Evolutionary conservation across 1,140 invertebrate genomes (phyloP).

Genomic region (Micrasema longulum): DNA sequence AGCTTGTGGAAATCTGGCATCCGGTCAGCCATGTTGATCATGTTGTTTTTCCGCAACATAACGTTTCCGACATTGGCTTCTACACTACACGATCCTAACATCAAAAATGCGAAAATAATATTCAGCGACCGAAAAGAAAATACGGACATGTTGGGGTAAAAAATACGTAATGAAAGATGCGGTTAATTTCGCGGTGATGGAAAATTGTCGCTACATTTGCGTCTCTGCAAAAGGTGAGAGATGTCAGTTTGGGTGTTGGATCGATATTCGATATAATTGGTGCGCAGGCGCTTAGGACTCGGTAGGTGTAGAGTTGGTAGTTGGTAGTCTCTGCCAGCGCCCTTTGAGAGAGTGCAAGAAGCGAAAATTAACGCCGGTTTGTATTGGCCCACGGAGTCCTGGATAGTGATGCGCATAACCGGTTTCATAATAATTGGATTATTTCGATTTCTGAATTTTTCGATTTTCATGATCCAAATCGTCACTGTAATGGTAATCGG

Average conservation of each 20-base stretch:
- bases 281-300: background rate
- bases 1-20: slow-evolving; percentile 36
- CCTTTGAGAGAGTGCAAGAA: slow-evolving; percentile 28
- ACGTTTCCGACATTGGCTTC: slow-evolving; percentile 34
- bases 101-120: slow-evolving; percentile 38
- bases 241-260: too few species aligned
- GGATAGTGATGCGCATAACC: too few species aligned
- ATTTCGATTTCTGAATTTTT: too few species aligned
- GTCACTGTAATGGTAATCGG: too few species aligned
- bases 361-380: slow-evolving; percentile 2
- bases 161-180: background rate
- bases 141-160: slow-evolving; percentile 12
- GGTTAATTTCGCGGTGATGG: too few species aligned
- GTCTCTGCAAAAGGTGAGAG: slow-evolving; percentile 9
- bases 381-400: too few species aligned
- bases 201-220: background rate
- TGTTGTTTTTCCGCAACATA: slow-evolving; percentile 40
- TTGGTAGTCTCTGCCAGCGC: background rate
- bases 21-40: slow-evolving; percentile 41
- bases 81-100: slow-evolving; percentile 31
- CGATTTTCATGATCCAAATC: too few species aligned
- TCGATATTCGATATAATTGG: slow-evolving; percentile 37
- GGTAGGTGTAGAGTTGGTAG: too few species aligned
- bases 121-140: slow-evolving; percentile 2
- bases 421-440: too few species aligned